Evolutionary conservation across 2,113 vertebrate species (phyloP), one percentile per base, ranked within the genome.

Genomic region (Pluvialis apricaria): DNA sequence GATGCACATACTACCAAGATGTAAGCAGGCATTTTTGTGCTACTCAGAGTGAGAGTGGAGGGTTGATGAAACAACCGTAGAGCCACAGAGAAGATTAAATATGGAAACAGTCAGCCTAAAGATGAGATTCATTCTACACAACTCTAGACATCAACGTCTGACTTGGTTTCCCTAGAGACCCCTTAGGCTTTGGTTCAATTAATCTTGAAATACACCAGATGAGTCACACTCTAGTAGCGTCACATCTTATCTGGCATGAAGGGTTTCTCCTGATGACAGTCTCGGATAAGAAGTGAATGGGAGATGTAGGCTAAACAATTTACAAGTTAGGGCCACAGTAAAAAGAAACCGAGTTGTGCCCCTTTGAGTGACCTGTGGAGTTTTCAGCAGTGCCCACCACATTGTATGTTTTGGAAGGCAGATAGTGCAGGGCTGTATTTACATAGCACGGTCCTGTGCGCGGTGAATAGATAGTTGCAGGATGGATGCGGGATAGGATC

Each of bases 401-500:
- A 1, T 1, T 21, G 34, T 10, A 6, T 7, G 31, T 20, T 81
- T 57, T 32, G 45, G 49, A 70, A 42, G 25, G 32, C 25, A 64
- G 80, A 31, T 1, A 15, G 32, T 8, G 22, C 22, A 11, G 44
- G 14, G 20, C 54, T 83, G 22, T 42, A 7, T 24, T 38, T 49
- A 25, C 32, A 20, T 3, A 14, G 44, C 11, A n/a, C 36, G 36
- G 19, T n/a, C 6, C 54, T 83, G 36, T 11, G 24, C 6, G 3
- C 2, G 6, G 25, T 5, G 45, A 61, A 8, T 5, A 44, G 47
- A 2, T 16, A n/a, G 32, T 1, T 72, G 17, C 5, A 51, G 51
- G 51, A 2, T 2, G 61, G 25, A 5, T 52, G 32, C 0, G 0
- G 31, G 34, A 16, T 3, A 32, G 58, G n/a, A 52, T 22, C 0